Evolutionary conservation across 2,797 vertebrate genomes (phyloP).

Genomic region (Onychomys leucogaster): DNA sequence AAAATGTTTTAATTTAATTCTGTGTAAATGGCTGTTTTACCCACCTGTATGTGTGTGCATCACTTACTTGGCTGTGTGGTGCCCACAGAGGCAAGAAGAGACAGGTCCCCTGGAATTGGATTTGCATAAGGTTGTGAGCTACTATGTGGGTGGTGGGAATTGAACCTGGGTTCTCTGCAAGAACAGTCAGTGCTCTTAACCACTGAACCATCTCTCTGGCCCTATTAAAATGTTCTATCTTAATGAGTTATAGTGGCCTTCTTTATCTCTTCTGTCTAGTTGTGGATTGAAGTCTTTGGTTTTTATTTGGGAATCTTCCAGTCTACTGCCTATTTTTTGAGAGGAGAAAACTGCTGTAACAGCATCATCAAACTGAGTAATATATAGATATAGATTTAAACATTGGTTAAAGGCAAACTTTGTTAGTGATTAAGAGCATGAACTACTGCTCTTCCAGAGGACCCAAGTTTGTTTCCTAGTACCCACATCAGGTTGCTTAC

Average conservation of each 20-base stretch:
- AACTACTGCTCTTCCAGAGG: no score
- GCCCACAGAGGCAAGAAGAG: not conserved
- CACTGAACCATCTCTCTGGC: not conserved
- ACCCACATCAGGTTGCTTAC: not conserved
- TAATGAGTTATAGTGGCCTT: not conserved
- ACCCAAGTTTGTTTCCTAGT: not conserved
- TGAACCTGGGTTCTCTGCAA: not conserved
- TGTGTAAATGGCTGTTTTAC: not conserved
- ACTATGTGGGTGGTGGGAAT: not conserved
- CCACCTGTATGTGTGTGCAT: not conserved
- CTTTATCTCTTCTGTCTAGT: not conserved
- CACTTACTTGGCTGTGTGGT: not conserved
- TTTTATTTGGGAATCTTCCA: not conserved
- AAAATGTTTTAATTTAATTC: not conserved
- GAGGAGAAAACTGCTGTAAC: not conserved
- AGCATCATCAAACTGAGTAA: not conserved
- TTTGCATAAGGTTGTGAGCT: not conserved
- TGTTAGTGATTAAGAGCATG: not conserved
- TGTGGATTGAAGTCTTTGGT: not conserved
- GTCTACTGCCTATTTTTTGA: not conserved
- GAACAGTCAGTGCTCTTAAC: not conserved
- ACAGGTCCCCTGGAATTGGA: not conserved
- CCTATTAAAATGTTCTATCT: not conserved
- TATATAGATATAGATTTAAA: not conserved
- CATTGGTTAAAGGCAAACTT: not conserved